A percentile compares a stretch with the other conserved stretches of the same genome.
Evolutionary conservation across 2,888 invertebrate species (phyloP).

Genomic region (Clivina fossor): DNA sequence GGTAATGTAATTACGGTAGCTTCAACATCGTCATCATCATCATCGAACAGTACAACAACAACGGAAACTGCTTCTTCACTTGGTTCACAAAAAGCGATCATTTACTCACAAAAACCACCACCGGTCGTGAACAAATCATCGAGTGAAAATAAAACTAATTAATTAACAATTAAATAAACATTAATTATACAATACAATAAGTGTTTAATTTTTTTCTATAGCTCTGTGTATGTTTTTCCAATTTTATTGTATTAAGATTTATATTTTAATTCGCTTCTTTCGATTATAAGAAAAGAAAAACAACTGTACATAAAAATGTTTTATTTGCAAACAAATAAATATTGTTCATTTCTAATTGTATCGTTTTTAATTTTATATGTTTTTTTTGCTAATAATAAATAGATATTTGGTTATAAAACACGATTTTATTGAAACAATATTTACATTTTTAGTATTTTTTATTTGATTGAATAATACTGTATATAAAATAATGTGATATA

Average conservation of each 20-base stretch:
- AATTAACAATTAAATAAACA: no score
- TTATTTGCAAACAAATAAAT: constrained; percentile 24
- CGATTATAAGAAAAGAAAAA: constrained; percentile 4
- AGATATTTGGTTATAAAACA: no score
- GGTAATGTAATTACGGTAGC: constrained; percentile 40
- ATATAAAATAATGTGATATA: no score
- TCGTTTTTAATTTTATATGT: no score
- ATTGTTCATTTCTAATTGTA: constrained; percentile 26
- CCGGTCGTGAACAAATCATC: constrained; percentile 2
- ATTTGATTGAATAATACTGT: no score
- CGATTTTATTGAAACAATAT: no score
- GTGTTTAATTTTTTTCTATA: no score
- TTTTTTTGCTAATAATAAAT: no score
- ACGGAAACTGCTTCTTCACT: constrained; percentile 19
- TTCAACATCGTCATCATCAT: no score
- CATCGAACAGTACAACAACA: constrained; percentile 24
- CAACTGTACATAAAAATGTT: constrained; percentile 28
- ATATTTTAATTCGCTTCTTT: constrained; percentile 25
- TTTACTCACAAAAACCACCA: constrained; percentile 22
- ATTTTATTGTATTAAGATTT: constrained; percentile 26
- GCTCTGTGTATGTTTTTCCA: no score
- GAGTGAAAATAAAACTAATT: constrained; percentile 31
- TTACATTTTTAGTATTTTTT: no score
- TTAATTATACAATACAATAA: no score
- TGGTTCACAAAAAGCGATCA: constrained; percentile 24